Conservation (phyloP, 2,888 invertebrate genomes). For the Conistra vaccinii region DNA sequence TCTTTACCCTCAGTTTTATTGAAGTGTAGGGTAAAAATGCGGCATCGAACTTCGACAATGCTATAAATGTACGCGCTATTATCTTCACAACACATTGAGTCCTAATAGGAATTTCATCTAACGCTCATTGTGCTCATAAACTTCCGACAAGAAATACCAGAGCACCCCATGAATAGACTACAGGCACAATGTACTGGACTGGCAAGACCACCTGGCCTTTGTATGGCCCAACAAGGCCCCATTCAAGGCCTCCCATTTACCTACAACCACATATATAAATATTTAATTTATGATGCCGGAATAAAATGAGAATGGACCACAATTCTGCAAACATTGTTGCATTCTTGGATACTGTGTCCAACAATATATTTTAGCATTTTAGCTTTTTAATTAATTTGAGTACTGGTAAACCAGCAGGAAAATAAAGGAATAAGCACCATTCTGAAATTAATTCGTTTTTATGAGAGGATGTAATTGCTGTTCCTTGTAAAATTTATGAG, state of each 20-base stretch:
- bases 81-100: constrained; percentile 29
- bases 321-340: constrained; percentile 27
- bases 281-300: constrained; percentile 34
- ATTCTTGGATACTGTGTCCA: constrained; percentile 7
- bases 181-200: constrained; percentile 46
- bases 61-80: constrained; percentile 14
- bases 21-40: not conserved
- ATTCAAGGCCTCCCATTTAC: constrained; percentile 24
- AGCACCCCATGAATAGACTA: constrained; percentile 52
- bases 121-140: constrained; percentile 49
- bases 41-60: not conserved
- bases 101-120: constrained; percentile 52
- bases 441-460: constrained; percentile 52
- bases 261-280: constrained; percentile 1
- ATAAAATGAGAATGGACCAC: constrained; percentile 47
- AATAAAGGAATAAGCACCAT: constrained; percentile 14
- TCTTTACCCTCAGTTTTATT: not conserved
- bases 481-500: constrained; percentile 38
- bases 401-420: not conserved
- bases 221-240: constrained; percentile 41
- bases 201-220: constrained; percentile 54
- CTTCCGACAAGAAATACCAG: constrained; percentile 54
- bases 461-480: constrained; percentile 37
- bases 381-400: constrained; percentile 53
- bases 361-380: constrained; percentile 10